Conservation (phyloP, 2,113 vertebrate species). For the Lamprologus tigripictilis region DNA sequence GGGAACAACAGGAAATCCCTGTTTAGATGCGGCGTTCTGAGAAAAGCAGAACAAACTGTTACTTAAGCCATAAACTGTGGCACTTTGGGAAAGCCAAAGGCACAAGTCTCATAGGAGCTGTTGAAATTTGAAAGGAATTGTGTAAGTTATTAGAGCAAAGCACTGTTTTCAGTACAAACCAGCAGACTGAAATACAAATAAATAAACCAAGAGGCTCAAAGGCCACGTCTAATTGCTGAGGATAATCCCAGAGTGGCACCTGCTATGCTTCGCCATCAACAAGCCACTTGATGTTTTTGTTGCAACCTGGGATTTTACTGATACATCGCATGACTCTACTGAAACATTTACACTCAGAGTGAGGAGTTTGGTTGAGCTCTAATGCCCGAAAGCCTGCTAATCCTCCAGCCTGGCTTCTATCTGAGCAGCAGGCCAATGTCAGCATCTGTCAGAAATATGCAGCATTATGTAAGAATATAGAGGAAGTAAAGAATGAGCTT, state of each 20-base stretch:
- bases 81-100: constrained; percentile 3
- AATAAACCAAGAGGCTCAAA: neutral
- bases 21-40: constrained; percentile 46
- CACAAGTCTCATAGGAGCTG: constrained; percentile 9
- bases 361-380: constrained; percentile 31
- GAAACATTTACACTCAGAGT: constrained; percentile 28
- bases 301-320: neutral
- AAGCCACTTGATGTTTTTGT: constrained; percentile 24
- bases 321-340: neutral
- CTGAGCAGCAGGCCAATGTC: constrained; percentile 30
- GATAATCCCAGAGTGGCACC: constrained; percentile 8
- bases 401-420: constrained; percentile 46
- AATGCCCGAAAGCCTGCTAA: constrained; percentile 44
- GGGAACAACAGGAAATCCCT: constrained; percentile 66
- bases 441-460: constrained; percentile 56
- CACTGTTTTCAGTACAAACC: neutral
- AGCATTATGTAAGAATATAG: constrained; percentile 47
- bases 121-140: neutral
- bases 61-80: neutral
- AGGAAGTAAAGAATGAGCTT: constrained; percentile 27
- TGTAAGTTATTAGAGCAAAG: neutral
- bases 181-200: neutral
- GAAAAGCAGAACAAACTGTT: constrained; percentile 35
- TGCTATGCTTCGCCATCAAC: neutral
- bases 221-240: neutral